Base-by-base conservation (phyloP, 2,113 vertebrate genomes). In the Jaculus jaculus region DNA sequence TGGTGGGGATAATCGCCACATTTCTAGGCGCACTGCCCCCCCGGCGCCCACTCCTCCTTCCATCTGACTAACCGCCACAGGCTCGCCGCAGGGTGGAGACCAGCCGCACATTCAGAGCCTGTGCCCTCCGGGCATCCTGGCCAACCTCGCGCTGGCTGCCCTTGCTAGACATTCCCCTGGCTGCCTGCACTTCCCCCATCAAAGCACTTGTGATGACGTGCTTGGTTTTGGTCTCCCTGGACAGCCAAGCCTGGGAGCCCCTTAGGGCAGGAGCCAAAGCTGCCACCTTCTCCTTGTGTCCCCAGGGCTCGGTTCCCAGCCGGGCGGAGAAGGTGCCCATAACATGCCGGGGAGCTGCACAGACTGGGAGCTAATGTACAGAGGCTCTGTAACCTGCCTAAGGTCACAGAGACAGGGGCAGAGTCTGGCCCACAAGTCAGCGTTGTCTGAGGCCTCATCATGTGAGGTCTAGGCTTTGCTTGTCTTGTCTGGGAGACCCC, bases 161-260 rank as follows among this genome's bases (percentile, higher is more conserved):
- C 94, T 95, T 93, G 93, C 90, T 72, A 17, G 74, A 86, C 90
- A 51, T 86, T 94, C 88, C 84, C 87, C 90, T 84, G 71, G 94
- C 90, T 54, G 93, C 78, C 74, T 72, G 93, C 97, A 96, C 93
- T 93, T 94, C 90, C 95, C 96, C 94, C 92, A 91, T 88, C 81
- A 84, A 95, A 95, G 93, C 81, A 10, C 74, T 84, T 39, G 81
- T 78, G 84, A 87, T 96, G 96, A 92, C 73, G 78, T 12, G 85
- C 73, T 93, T 61, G 47, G 47, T 93, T 90, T 94, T 74, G 79
- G 87, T 65, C 86, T 73, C 84, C 58, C 90, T 71, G 81, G 79
- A 63, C 90, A 87, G 94, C 92, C 95, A 74, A 88, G 92, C 69
- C 88, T 2, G 3, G 68, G 87, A 92, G 93, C 81, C 79, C 87